A percentile compares a stretch with the other conserved stretches of the same genome.
phyloP scores from a whole-genome alignment of 2,113 vertebrate genomes.

The Lagopus muta region DNA sequence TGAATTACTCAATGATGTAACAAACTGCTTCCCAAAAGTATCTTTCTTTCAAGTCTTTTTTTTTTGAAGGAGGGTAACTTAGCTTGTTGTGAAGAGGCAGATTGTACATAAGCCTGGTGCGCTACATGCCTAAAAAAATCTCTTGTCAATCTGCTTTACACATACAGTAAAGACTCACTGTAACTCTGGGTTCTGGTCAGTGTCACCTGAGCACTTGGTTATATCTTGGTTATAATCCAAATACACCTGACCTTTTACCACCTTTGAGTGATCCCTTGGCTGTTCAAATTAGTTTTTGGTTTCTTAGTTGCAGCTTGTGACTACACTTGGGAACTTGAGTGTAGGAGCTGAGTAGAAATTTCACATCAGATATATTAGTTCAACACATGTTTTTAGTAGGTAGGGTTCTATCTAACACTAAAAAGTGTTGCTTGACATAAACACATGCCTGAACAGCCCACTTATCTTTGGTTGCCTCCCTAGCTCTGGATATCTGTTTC shows the following conservation, averaged over 20 bases:
- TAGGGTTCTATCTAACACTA: not conserved
- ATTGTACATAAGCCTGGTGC: not conserved
- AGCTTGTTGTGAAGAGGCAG: not conserved
- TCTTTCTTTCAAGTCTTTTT: not conserved
- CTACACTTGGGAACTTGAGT: not conserved
- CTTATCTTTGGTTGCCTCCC: not conserved
- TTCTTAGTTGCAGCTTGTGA: not conserved
- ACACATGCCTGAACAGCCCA: not conserved
- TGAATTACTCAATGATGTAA: not conserved
- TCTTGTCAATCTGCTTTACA: not conserved
- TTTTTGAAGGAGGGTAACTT: not conserved
- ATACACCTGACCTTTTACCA: not conserved
- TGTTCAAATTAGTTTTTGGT: not conserved
- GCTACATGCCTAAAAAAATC: not conserved
- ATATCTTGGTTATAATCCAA: not conserved
- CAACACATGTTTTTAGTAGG: not conserved
- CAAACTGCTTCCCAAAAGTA: not conserved
- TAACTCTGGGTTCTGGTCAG: not conserved
- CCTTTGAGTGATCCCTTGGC: not conserved
- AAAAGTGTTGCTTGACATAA: not conserved
- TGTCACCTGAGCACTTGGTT: not conserved
- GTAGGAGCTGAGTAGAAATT: not conserved
- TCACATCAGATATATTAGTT: not conserved
- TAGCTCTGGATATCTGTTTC: not conserved
- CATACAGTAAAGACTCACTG: accelerated